Percentiles rank a stretch among this genome's conserved stretches.
Evolutionary conservation across 2,113 vertebrate species (phyloP).

Genomic region (Barbus barbus): DNA sequence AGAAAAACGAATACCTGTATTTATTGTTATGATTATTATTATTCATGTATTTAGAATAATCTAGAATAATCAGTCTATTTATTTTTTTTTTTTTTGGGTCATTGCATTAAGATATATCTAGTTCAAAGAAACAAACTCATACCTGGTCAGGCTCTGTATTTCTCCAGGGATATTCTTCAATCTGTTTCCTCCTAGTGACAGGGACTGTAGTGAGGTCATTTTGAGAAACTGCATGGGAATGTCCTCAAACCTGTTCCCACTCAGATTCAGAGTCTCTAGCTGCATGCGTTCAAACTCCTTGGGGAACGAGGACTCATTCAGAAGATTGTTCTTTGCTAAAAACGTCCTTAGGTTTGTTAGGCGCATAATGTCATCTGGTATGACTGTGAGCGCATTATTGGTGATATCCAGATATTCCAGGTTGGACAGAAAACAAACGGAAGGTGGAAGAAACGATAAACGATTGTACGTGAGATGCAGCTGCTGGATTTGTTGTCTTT

Average conservation of each 20-base stretch:
- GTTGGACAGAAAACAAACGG: conserved; percentile 78
- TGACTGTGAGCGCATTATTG: conserved; percentile 80
- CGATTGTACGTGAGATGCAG: conserved; percentile 84
- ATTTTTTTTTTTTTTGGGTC: no score
- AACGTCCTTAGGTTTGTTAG: conserved; percentile 83
- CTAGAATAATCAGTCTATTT: no score
- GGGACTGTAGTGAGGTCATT: conserved; percentile 85
- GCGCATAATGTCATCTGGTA: conserved; percentile 81
- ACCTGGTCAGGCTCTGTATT: conserved; percentile 89
- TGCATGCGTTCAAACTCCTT: conserved; percentile 83
- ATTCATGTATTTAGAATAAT: no score
- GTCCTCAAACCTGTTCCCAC: conserved; percentile 91
- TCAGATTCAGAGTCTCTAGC: conserved; percentile 90
- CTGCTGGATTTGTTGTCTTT: conserved; percentile 75
- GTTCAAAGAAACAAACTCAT: neutral
- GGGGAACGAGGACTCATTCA: conserved; percentile 87
- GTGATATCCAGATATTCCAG: conserved; percentile 92
- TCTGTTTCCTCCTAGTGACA: conserved; percentile 92
- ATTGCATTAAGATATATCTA: neutral
- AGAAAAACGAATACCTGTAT: no score
- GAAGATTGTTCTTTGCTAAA: conserved; percentile 93
- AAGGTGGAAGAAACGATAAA: conserved; percentile 75
- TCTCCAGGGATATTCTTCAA: conserved; percentile 88
- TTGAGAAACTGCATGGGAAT: conserved; percentile 82
- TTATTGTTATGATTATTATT: no score